Conservation (phyloP, 2,888 invertebrate genomes). For the Phalangium opilio region DNA sequence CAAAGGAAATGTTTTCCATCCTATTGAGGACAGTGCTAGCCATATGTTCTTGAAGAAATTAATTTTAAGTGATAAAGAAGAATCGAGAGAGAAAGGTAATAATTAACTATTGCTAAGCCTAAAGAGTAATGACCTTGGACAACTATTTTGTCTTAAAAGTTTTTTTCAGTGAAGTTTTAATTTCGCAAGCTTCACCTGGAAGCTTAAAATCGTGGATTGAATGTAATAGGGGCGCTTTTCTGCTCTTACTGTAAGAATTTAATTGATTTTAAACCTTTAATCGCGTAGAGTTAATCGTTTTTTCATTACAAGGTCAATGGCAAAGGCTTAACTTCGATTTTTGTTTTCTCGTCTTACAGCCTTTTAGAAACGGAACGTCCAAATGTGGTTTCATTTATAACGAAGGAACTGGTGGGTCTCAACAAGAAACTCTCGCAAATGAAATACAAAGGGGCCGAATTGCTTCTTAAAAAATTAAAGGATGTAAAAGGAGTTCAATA, state of each 20-base stretch:
- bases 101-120: too few relatives aligned
- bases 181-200: slow-evolving; percentile 6
- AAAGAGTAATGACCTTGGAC: too few relatives aligned
- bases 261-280: background rate
- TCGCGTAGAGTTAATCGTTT: background rate
- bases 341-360: slow-evolving; percentile 5
- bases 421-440: slow-evolving; percentile 6
- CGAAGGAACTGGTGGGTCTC: slow-evolving; percentile 9
- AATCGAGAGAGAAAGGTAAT: too few relatives aligned
- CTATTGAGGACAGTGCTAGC: too few relatives aligned
- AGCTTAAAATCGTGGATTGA: slow-evolving; percentile 42
- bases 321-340: background rate
- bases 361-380: slow-evolving; percentile 13
- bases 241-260: slow-evolving; percentile 38
- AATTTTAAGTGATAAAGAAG: too few relatives aligned
- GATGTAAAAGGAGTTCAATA: too few relatives aligned
- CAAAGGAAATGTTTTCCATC: too few relatives aligned
- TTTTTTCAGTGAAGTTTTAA: slow-evolving; percentile 11
- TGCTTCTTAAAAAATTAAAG: slow-evolving; percentile 10
- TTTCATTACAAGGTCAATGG: background rate
- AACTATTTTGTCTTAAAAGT: too few relatives aligned
- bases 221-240: slow-evolving; percentile 60
- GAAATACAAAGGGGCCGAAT: slow-evolving; percentile 8
- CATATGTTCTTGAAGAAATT: too few relatives aligned
- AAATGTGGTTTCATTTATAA: slow-evolving; percentile 10